Evolutionary conservation across 2,888 invertebrate species (phyloP).

Genomic region (Amaurobius ferox): DNA sequence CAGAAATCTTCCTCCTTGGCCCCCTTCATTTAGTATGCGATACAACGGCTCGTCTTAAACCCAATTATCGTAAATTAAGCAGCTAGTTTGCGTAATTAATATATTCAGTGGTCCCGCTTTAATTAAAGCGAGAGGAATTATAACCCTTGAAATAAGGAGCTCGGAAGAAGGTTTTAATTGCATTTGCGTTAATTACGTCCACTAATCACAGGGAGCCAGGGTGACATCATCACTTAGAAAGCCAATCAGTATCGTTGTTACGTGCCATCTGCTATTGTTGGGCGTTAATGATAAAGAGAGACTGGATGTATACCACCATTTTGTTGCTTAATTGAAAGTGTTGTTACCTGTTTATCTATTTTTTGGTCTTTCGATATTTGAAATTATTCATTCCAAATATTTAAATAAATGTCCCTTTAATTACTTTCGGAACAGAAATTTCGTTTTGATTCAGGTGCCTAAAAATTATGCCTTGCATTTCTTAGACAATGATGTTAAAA

Average conservation of each 20-base stretch:
- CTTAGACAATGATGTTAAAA: no score
- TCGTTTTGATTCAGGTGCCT: no score
- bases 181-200: constrained; percentile 67
- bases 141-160: constrained; percentile 67
- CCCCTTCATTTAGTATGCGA: background rate
- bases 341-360: no score
- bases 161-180: constrained; percentile 63
- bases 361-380: no score
- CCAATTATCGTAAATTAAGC: constrained; percentile 69
- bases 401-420: no score
- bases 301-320: background rate
- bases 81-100: constrained; percentile 72
- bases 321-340: no score
- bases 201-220: constrained; percentile 57
- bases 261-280: constrained; percentile 11
- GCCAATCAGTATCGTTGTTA: constrained; percentile 56
- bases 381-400: no score
- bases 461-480: no score
- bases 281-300: background rate
- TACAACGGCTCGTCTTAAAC: constrained; percentile 38
- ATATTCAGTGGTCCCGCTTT: constrained; percentile 70
- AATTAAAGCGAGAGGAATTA: constrained; percentile 67
- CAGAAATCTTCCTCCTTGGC: constrained; percentile 13
- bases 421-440: no score
- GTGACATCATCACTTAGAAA: constrained; percentile 68